phyloP scores from a whole-genome alignment of 2,113 vertebrate species.

The Rallus limicola region DNA sequence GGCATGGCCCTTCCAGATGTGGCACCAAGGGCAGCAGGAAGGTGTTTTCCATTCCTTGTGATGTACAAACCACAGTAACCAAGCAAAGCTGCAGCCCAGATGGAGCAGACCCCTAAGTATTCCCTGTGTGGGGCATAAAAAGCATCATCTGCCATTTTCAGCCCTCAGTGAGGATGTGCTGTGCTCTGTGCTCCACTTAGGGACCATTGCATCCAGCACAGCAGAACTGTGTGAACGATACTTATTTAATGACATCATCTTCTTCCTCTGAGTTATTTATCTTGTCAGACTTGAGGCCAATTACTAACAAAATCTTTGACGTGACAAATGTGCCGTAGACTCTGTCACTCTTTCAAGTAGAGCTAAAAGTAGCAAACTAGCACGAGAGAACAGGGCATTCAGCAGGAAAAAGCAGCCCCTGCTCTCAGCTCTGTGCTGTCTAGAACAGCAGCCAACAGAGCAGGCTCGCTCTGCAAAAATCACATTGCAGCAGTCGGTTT shows the following conservation, averaged over 20 bases:
- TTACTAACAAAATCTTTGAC: conserved; percentile 1
- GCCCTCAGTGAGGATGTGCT: not conserved
- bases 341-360: not conserved
- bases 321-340: not conserved
- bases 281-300: conserved; percentile 2
- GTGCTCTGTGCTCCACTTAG: not conserved
- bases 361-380: not conserved
- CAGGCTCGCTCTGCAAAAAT: not conserved
- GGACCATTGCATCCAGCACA: not conserved
- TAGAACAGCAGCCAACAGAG: not conserved
- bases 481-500: not conserved
- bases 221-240: rapidly evolving
- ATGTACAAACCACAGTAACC: not conserved
- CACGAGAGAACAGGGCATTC: rapidly evolving
- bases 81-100: not conserved
- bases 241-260: not conserved
- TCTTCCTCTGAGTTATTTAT: not conserved
- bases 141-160: not conserved
- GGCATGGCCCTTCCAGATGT: not conserved
- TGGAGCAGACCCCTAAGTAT: not conserved
- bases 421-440: not conserved
- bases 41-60: not conserved
- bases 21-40: not conserved
- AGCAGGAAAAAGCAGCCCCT: not conserved
- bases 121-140: not conserved